Base-by-base conservation (phyloP, 53 echinoderm and acorn worm genomes). In the Glandiceps talaboti region DNA sequence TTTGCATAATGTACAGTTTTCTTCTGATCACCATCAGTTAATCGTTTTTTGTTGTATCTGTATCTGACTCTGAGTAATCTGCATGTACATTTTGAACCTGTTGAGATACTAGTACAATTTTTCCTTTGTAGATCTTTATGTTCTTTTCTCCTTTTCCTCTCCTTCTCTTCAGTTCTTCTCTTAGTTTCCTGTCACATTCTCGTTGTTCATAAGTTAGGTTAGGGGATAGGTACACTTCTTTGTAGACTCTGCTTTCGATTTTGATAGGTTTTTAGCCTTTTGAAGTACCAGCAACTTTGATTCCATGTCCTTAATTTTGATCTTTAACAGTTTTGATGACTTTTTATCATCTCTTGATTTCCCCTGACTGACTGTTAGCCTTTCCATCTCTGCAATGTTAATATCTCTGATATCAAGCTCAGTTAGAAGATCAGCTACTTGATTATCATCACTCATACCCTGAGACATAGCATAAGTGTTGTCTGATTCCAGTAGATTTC, bases 121-220 rank as follows among this genome's bases (percentile, higher is more conserved):
- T 81, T 30, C 81, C 81, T 74, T 45, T 81, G 27, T 14, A 27
- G 27, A 73, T 81, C 30, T 73, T 73, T 29, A 81, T 26, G 28
- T 81, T 81, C 33, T 81, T 45, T 81, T 81, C 74, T 28, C 81
- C 81, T 25, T 81, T 45, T 73, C 33, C 81, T 81, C 30, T 81
- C 1, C 81, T 26, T 45, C 20, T 45, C 29, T 29, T 73, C 30
- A 81, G 74, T 73, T 81, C 81, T 73, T 81, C 25, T 27, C 81
- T 26, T 27, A 81, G 74, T 30, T 81, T 45, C 27, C 26, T 29
- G 14, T 73, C 82, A 29, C 14, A 14, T 30, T 30, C 26, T 30
- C 82, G 29, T 30, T 82, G 82, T 30, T 82, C 82, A 31, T 82
- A 82, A 29, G 82, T 82, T 29, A 82, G 75, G 27, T 82, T 75